Evolutionary conservation across 2,113 vertebrate species (phyloP), one percentile per base, ranked within the genome.

Genomic region (Uropsilus gracilis): DNA sequence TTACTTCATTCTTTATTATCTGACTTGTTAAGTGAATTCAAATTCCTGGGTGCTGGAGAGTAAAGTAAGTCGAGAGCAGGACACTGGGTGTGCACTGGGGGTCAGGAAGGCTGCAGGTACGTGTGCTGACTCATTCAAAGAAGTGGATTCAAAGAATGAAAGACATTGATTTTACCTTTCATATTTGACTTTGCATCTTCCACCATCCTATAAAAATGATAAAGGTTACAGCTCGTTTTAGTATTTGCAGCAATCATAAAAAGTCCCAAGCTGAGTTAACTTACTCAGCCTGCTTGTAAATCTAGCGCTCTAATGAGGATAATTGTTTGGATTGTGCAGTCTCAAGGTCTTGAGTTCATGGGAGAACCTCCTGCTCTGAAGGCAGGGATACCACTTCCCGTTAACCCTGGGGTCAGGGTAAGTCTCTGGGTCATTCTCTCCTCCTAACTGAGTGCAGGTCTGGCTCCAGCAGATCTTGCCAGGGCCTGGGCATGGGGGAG

Each of bases 91-190:
- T 5, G 46, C 9, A 30, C 4, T 28, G 18, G 78, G 34, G 69
- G 22, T 88, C 72, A 55, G 72, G 76, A 64, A 8, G 53, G n/a
- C 18, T 39, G 26, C 2, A 57, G 12, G 18, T 85, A 78, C 63
- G 50, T 20, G 2, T n/a, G 34, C 30, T 10, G 28, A 71, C 85
- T 88, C 12, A 42, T 69, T 85, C 20, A 44, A 46, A 71, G 59
- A 66, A 59, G 26, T 37, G 77, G 53, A 72, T 53, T 80, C 26
- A 64, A 78, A 94, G 86, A 94, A 39, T 22, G 48, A 91, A 90
- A 83, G 16, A 53, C 66, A 3, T 26, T 16, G 84, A 26, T 64
- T 93, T 98, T 98, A 98, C 98, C 98, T 98, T 97, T 92, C 57
- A 34, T 6, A 44, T 71, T 96, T 39, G 91, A 96, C 75, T 97